Percentiles rank a stretch among this genome's conserved stretches.
These are phyloP conservation scores for Bugula neritina DNA, from an alignment of 2,888 invertebrate genomes.

Conservation along the genomic window DNA sequence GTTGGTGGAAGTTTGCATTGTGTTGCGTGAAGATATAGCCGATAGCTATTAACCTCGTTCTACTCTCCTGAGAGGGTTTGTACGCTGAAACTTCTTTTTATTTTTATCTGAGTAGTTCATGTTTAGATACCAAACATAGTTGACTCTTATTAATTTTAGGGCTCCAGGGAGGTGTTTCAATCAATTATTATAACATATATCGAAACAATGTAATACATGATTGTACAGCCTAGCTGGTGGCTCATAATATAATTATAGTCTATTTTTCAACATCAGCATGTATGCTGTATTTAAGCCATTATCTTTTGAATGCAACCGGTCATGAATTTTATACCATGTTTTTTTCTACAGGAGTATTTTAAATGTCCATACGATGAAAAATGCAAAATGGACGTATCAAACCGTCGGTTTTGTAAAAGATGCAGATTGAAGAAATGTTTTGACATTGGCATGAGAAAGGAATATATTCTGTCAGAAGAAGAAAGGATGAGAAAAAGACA, in stretches of 20 bases:
- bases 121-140: neutral
- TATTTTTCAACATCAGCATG: no score
- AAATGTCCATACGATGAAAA: conserved; percentile 88
- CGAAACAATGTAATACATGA: no score
- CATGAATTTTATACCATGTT: no score
- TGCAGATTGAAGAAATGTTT: conserved; percentile 92
- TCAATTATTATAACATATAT: conserved; percentile 10
- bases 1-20: neutral
- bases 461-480: conserved; percentile 93
- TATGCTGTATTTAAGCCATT: no score
- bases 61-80: neutral
- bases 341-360: conserved; percentile 58
- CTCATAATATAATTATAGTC: no score
- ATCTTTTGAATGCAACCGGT: no score
- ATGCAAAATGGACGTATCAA: conserved; percentile 86
- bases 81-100: neutral
- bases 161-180: neutral
- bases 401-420: conserved; percentile 90
- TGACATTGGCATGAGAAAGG: conserved; percentile 91
- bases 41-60: neutral
- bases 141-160: conserved; percentile 10
- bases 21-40: neutral
- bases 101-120: neutral
- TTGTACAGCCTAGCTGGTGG: no score
- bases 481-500: conserved; percentile 69